Evolutionary conservation across 2,797 vertebrate species (phyloP), one percentile per base, ranked within the genome.

Genomic region (Sebastes iracundus): DNA sequence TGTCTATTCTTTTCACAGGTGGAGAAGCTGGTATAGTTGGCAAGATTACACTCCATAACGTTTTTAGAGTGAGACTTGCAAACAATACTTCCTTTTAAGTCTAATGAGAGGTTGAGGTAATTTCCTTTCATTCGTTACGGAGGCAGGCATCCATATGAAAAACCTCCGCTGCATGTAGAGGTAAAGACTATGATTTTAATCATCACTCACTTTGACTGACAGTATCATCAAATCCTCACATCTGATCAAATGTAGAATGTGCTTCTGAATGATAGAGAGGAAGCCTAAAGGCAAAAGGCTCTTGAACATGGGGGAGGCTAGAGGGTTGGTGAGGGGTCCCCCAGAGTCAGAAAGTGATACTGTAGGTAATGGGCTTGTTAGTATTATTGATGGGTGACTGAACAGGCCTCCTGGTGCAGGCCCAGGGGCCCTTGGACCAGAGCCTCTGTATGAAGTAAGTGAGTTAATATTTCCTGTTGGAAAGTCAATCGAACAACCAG

Each of bases 131-230:
- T 56, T 75, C 68, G 52, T 30, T 32, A 66, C 2, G 12, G 32
- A 55, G 28, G 6, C 59, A 61, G 65, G 16, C 55, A 4, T 75
- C n/a, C 28, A 58, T 42, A 27, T 59, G n/a, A 77, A 70, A 62
- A 71, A 42, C 66, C 62, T 69, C 20, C 52, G 68, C 49, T 64
- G 46, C 10, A 42, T 3, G 4, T n/a, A 7, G 16, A 20, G 28
- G 28, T 13, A 25, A 53, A 16, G 14, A 38, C 20, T 6, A 46
- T 66, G 5, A 63, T 70, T 74, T 64, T 22, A 68, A 60, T 66
- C 78, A 80, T 85, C 53, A n/a, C 46, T 78, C 69, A 62, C 28
- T 75, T 38, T 73, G 72, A 71, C 49, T 62, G 75, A 77, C 72
- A 76, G 30, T 30, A 42, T 84, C 27, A 6, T 80, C 32, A 10